Evolutionary conservation across 2,797 vertebrate species (phyloP).

Genomic region (Sebastes hubbsi): DNA sequence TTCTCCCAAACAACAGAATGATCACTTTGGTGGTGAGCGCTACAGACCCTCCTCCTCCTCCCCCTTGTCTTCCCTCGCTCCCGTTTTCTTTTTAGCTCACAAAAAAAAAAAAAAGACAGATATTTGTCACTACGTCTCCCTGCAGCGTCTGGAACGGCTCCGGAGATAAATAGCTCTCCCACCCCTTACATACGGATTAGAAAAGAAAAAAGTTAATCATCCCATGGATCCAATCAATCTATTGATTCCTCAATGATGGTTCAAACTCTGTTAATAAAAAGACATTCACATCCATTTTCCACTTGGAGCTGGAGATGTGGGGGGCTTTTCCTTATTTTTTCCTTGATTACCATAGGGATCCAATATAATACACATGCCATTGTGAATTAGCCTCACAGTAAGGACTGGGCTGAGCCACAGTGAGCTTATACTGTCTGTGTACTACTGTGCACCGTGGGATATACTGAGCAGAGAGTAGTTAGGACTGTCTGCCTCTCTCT

Average conservation of each 20-base stretch:
- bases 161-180: constrained; percentile 48
- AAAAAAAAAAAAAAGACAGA: constrained; percentile 62
- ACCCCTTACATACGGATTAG: constrained; percentile 7
- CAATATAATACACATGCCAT: constrained; percentile 74
- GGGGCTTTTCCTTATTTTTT: constrained; percentile 63
- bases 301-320: constrained; percentile 21
- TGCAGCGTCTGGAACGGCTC: constrained; percentile 50
- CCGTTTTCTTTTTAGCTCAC: constrained; percentile 51
- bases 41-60: constrained; percentile 61
- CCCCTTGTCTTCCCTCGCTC: constrained; percentile 39
- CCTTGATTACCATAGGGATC: constrained; percentile 72
- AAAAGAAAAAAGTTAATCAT: constrained; percentile 19
- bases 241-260: constrained; percentile 29
- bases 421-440: constrained; percentile 58
- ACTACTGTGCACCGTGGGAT: constrained; percentile 55
- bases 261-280: constrained; percentile 35
- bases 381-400: constrained; percentile 66
- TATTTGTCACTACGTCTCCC: constrained; percentile 71
- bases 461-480: constrained; percentile 70
- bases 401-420: constrained; percentile 39
- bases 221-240: constrained; percentile 27
- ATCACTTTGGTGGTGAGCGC: constrained; percentile 80
- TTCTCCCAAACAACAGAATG: constrained; percentile 87
- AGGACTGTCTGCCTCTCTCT: constrained; percentile 73
- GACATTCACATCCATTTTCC: constrained; percentile 30